Percentiles rank a stretch among this genome's conserved stretches.
Conservation (phyloP, 2,888 invertebrate genomes). For the Troides helena region DNA sequence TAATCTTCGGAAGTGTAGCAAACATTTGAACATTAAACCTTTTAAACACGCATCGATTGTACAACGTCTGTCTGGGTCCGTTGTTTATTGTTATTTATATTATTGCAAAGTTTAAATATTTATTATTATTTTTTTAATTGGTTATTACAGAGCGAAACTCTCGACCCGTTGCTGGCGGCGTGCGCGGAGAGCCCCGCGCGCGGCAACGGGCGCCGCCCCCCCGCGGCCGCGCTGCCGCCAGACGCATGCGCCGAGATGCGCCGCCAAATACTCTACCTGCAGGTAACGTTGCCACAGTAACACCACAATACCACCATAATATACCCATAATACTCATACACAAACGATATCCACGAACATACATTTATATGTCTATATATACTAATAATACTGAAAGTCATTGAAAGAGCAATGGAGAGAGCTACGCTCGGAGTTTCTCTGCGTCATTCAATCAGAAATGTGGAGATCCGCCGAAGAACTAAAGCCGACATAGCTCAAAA, state of each 20-base stretch:
- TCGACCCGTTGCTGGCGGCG: conserved; percentile 91
- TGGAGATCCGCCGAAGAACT: too few relatives aligned
- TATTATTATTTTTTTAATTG: neutral
- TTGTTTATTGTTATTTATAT: neutral
- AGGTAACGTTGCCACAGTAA: conserved; percentile 66
- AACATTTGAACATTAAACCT: too few relatives aligned
- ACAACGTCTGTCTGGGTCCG: neutral
- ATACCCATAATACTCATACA: neutral
- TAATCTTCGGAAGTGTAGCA: too few relatives aligned
- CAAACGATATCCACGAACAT: too few relatives aligned
- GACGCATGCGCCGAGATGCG: conserved; percentile 89
- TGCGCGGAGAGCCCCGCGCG: conserved; percentile 79
- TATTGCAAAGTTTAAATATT: neutral
- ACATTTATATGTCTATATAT: too few relatives aligned
- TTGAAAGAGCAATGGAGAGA: too few relatives aligned
- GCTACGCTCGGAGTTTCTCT: too few relatives aligned
- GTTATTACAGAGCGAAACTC: conserved; percentile 87
- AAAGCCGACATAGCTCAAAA: too few relatives aligned
- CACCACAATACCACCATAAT: neutral
- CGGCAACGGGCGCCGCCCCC: conserved; percentile 81
- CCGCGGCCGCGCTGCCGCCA: conserved; percentile 79
- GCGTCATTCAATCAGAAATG: too few relatives aligned
- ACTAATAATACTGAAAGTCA: too few relatives aligned
- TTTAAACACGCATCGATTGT: too few relatives aligned
- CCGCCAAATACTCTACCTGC: conserved; percentile 90